Percentiles rank a stretch among this genome's conserved stretches.
phyloP scores from a whole-genome alignment of 2,797 vertebrate species.

The Harpagifer antarcticus region DNA sequence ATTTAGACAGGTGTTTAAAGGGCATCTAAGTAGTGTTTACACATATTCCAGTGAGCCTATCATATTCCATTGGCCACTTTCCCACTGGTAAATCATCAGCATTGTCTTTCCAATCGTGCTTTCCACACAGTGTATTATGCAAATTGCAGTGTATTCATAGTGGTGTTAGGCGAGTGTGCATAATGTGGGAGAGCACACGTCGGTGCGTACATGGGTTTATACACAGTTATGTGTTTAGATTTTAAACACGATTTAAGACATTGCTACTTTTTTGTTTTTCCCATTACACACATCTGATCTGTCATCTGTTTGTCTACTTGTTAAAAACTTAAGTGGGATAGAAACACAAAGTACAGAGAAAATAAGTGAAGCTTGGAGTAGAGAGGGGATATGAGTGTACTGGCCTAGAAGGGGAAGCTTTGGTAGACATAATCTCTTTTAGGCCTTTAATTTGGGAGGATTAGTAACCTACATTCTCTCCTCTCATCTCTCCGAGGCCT shows the following conservation, averaged over 20 bases:
- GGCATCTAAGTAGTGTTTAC: conserved; percentile 56
- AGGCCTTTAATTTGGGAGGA: conserved; percentile 74
- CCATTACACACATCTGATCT: conserved; percentile 17
- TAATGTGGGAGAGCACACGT: background rate
- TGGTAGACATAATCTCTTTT: conserved; percentile 66
- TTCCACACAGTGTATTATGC: conserved; percentile 51
- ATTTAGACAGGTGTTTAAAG: conserved; percentile 65
- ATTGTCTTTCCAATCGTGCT: conserved; percentile 27
- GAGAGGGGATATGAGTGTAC: conserved; percentile 19
- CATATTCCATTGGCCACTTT: conserved; percentile 21
- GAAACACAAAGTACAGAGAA: conserved; percentile 25
- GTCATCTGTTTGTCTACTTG: conserved; percentile 22
- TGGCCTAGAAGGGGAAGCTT: conserved; percentile 60
- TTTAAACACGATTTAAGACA: conserved; percentile 33
- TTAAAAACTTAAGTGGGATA: conserved; percentile 32
- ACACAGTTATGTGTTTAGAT: conserved; percentile 24
- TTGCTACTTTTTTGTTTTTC: conserved; percentile 4
- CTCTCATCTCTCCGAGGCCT: conserved; percentile 56
- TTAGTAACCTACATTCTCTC: conserved; percentile 67
- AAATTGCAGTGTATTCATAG: conserved; percentile 41
- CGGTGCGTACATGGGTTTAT: background rate
- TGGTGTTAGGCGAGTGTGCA: conserved; percentile 19
- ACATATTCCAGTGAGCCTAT: conserved; percentile 36
- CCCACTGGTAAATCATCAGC: conserved; percentile 57
- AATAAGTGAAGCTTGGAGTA: conserved; percentile 28